These are phyloP conservation scores for Sebastes ruberrimus DNA, from an alignment of 2,797 vertebrate species.

Conservation along the genomic window DNA sequence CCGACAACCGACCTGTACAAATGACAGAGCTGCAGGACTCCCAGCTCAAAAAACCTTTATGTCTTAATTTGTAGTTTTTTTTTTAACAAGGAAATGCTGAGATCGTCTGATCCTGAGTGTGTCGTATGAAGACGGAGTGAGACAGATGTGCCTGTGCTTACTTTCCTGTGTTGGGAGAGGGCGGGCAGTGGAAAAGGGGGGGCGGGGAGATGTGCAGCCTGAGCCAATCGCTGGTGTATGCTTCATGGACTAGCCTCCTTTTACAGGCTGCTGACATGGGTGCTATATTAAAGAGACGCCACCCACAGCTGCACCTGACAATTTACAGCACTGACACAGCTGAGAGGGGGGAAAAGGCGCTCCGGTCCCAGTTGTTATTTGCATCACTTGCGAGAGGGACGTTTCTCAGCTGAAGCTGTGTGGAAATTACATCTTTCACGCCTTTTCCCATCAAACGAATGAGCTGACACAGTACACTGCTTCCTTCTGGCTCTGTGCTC, in stretches of 20 bases:
- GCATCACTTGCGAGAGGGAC: constrained; percentile 49
- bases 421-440: constrained; percentile 53
- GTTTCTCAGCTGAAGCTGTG: constrained; percentile 33
- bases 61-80: neutral
- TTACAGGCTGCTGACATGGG: constrained; percentile 85
- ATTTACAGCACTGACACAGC: constrained; percentile 74
- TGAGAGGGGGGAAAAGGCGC: neutral
- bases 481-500: constrained; percentile 18
- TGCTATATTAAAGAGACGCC: constrained; percentile 85
- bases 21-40: constrained; percentile 2
- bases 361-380: constrained; percentile 25
- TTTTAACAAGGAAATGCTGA: neutral
- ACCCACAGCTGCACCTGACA: constrained; percentile 89
- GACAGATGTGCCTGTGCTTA: constrained; percentile 67
- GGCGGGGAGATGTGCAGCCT: constrained; percentile 5
- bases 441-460: neutral
- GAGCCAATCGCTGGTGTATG: constrained; percentile 57
- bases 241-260: constrained; percentile 84
- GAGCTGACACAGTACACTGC: neutral
- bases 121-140: constrained; percentile 46
- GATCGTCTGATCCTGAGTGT: neutral
- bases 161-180: constrained; percentile 39
- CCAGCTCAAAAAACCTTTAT: neutral
- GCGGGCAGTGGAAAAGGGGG: constrained; percentile 4
- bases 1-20: constrained; percentile 27